Evolutionary conservation across 2,888 invertebrate genomes (phyloP).

Genomic region (Spodoptera exigua): DNA sequence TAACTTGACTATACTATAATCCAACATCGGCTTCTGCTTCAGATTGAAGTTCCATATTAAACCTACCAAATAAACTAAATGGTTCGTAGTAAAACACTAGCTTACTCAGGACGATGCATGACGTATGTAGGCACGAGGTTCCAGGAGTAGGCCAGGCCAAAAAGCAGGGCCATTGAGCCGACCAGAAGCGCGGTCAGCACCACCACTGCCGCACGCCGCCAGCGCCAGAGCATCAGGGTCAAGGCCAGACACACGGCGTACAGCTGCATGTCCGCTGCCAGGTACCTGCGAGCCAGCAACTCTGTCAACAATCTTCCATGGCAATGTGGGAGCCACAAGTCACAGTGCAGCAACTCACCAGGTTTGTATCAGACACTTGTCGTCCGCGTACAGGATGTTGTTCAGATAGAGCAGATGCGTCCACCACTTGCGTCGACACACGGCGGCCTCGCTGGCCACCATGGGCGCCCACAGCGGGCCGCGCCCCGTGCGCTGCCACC

Average conservation of each 20-base stretch:
- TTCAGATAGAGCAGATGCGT: slow-evolving; percentile 81
- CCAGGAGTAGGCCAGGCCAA: slow-evolving; percentile 75
- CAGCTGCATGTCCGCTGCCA: slow-evolving; percentile 85
- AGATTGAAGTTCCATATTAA: no score
- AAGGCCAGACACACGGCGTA: slow-evolving; percentile 74
- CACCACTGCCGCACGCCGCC: slow-evolving; percentile 68
- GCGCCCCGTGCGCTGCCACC: slow-evolving; percentile 78
- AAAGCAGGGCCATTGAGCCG: slow-evolving; percentile 61
- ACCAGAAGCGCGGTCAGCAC: slow-evolving; percentile 66
- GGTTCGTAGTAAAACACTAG: no score
- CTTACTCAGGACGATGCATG: slow-evolving; percentile 82
- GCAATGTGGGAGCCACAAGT: neutral
- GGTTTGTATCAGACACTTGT: slow-evolving; percentile 85
- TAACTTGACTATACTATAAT: no score
- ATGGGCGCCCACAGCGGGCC: slow-evolving; percentile 81
- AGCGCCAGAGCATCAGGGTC: slow-evolving; percentile 72
- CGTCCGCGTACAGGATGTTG: slow-evolving; percentile 77
- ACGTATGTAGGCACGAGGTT: slow-evolving; percentile 77
- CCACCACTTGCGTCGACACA: slow-evolving; percentile 83
- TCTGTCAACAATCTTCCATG: neutral
- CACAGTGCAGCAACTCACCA: slow-evolving; percentile 70
- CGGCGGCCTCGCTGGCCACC: slow-evolving; percentile 74
- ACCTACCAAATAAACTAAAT: no score
- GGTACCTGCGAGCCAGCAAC: slow-evolving; percentile 70
- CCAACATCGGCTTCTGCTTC: no score